Evolutionary conservation across 2,888 invertebrate species (phyloP).

Genomic region (Drosophila lacicola): DNA sequence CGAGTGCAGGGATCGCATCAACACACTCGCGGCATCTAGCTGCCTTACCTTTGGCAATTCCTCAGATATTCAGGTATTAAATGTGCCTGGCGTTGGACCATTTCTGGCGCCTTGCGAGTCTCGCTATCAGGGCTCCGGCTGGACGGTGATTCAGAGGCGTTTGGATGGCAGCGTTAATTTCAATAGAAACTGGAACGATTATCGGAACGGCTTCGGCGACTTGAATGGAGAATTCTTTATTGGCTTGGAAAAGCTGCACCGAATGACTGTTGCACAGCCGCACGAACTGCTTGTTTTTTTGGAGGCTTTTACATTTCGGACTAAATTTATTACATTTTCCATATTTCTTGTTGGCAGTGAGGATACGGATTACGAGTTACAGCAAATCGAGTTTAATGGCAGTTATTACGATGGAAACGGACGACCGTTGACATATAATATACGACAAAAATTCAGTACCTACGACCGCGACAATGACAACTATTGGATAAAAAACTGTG

Average conservation of each 20-base stretch:
- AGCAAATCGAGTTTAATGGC: neutral
- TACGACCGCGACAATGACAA: conserved; percentile 33
- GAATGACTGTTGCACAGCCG: conserved; percentile 13
- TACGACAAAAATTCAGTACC: conserved; percentile 28
- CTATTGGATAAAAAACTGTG: conserved; percentile 33
- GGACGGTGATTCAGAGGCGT: conserved; percentile 36
- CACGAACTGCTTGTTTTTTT: conserved; percentile 21
- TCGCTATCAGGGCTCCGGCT: neutral
- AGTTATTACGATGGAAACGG: neutral
- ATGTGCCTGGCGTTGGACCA: conserved; percentile 19
- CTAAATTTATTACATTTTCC: neutral
- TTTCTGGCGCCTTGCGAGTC: conserved; percentile 39
- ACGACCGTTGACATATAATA: neutral
- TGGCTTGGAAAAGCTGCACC: conserved; percentile 34
- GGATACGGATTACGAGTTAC: conserved; percentile 12
- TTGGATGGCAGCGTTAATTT: conserved; percentile 35
- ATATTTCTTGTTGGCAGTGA: conserved; percentile 26
- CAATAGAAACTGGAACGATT: conserved; percentile 34
- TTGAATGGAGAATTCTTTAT: conserved; percentile 34
- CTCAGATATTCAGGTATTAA: conserved; percentile 17
- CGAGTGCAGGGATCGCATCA: neutral
- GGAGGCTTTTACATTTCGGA: fast-evolving
- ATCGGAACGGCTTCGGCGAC: conserved; percentile 34
- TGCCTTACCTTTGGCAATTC: conserved; percentile 18
- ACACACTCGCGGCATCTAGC: conserved; percentile 5